These are phyloP conservation scores for Cosmorhoe ocellata DNA, from an alignment of 2,888 invertebrate species.

Conservation along the genomic window DNA sequence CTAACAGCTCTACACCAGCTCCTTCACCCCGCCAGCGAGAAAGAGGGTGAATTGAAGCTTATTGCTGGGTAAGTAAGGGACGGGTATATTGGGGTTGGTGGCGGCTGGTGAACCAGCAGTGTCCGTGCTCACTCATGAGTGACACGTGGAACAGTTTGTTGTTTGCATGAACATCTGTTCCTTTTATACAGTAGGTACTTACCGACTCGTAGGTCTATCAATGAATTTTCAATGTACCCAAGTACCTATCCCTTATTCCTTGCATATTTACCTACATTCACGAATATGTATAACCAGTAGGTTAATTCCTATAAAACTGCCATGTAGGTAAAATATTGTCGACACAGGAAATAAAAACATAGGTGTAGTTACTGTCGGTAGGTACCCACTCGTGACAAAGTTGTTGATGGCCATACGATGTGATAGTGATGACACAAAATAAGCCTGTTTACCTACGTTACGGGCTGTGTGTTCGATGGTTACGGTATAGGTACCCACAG, in stretches of 20 bases:
- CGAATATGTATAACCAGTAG: too few species aligned
- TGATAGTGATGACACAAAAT: not conserved
- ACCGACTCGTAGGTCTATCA: not conserved
- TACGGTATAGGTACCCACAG: too few species aligned
- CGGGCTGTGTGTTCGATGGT: too few species aligned
- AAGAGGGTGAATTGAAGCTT: conserved; percentile 48
- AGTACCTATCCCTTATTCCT: too few species aligned
- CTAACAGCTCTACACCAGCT: conserved; percentile 72
- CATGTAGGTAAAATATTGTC: too few species aligned
- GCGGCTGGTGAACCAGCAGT: conserved; percentile 57
- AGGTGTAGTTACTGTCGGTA: too few species aligned
- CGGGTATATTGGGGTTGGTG: conserved; percentile 57
- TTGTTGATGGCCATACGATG: not conserved
- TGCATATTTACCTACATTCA: too few species aligned
- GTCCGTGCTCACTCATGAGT: conserved; percentile 73
- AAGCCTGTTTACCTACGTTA: not conserved
- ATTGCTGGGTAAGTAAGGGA: conserved; percentile 49
- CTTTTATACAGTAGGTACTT: conserved; percentile 19
- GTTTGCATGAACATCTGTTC: conserved; percentile 68
- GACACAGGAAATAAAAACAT: too few species aligned
- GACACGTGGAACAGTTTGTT: conserved; percentile 60
- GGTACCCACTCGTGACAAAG: too few species aligned
- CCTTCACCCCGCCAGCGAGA: conserved; percentile 57
- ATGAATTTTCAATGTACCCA: too few species aligned
- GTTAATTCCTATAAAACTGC: too few species aligned